These are phyloP conservation scores for Tichodroma muraria DNA, from an alignment of 2,113 vertebrate genomes.

Conservation along the genomic window DNA sequence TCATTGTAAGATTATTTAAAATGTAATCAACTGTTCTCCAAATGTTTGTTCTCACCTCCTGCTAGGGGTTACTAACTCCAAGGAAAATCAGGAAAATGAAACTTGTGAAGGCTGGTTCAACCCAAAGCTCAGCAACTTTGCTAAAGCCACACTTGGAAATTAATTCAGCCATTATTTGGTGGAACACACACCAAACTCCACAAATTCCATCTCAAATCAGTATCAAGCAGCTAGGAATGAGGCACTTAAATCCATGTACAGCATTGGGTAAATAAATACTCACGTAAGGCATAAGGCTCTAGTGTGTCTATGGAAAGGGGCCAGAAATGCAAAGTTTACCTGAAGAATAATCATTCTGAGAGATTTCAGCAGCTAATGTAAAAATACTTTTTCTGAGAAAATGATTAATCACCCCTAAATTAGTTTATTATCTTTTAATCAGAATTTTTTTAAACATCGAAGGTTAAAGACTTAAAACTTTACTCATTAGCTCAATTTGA, in stretches of 20 bases:
- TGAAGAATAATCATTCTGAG: neutral
- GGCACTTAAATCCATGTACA: neutral
- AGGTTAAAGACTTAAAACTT: neutral
- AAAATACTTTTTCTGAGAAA: neutral
- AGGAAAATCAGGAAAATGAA: neutral
- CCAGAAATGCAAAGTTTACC: neutral
- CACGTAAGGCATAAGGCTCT: neutral
- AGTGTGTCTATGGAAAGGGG: neutral
- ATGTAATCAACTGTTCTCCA: neutral
- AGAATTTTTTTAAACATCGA: neutral
- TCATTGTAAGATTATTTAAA: neutral
- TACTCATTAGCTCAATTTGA: neutral
- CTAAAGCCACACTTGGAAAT: neutral
- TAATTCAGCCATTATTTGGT: rapidly evolving
- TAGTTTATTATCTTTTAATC: neutral
- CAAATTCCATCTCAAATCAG: neutral
- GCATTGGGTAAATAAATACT: neutral
- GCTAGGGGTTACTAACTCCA: neutral
- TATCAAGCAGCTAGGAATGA: neutral
- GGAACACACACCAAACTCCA: neutral
- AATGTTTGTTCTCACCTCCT: neutral
- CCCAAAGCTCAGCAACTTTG: neutral
- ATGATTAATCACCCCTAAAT: neutral
- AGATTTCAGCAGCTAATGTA: neutral
- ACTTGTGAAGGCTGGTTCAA: neutral